Evolutionary conservation across 2,797 vertebrate genomes (phyloP).

Genomic region (Glossophaga mutica): DNA sequence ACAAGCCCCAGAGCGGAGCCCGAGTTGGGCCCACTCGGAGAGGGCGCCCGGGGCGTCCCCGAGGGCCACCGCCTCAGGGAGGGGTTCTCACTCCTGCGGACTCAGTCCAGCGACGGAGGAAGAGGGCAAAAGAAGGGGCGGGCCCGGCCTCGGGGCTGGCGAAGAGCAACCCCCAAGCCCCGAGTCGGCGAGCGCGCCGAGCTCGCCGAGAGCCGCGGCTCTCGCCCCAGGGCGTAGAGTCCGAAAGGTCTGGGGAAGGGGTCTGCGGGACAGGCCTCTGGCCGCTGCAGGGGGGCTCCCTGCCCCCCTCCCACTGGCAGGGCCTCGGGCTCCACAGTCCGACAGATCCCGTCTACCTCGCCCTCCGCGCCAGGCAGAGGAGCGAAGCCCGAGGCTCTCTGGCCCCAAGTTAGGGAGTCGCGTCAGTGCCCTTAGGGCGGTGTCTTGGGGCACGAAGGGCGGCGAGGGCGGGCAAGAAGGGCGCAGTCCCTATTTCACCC

Average conservation of each 20-base stretch:
- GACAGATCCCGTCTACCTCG: not conserved
- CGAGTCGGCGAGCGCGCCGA: accelerated
- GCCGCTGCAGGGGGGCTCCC: not conserved
- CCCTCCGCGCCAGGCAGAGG: not conserved
- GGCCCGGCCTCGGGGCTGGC: not conserved
- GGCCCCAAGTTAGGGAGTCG: not conserved
- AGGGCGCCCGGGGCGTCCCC: not conserved
- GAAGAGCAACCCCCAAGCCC: not conserved
- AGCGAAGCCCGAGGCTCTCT: not conserved
- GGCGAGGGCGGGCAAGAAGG: not conserved
- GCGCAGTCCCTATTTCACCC: not conserved
- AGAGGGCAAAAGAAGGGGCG: not conserved
- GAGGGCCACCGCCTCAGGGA: not conserved
- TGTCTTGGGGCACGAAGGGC: accelerated
- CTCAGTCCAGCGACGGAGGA: not conserved
- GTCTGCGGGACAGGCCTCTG: not conserved
- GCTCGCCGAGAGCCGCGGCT: not conserved
- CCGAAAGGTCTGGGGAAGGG: not conserved
- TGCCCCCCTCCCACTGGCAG: not conserved
- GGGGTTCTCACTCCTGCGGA: not conserved
- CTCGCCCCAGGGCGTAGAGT: not conserved
- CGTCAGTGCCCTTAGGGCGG: not conserved
- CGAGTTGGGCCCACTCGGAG: not conserved
- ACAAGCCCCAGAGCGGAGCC: not conserved
- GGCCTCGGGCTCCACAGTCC: not conserved